Conservation (phyloP, 2,888 invertebrate genomes). For the Drosophila ezoana region DNA sequence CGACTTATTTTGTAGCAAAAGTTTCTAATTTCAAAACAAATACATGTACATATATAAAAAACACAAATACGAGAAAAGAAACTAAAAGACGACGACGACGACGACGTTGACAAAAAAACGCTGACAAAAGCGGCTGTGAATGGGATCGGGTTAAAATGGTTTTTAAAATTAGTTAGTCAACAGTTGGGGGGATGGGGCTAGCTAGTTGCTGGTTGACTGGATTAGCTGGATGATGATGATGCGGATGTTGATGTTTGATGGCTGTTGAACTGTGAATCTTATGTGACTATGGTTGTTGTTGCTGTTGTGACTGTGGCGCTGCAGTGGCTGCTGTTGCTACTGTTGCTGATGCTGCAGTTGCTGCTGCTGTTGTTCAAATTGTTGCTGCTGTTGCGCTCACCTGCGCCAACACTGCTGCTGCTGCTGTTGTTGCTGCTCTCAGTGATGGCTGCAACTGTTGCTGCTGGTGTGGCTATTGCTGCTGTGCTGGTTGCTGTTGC, state of each 20-base stretch:
- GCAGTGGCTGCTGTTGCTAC: constrained; percentile 41
- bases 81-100: constrained; percentile 43
- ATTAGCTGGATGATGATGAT: constrained; percentile 19
- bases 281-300: constrained; percentile 52
- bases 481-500: constrained; percentile 10
- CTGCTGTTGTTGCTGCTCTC: constrained; percentile 18
- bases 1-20: constrained; percentile 40
- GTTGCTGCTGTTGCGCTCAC: constrained; percentile 55
- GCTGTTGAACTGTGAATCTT: constrained; percentile 44
- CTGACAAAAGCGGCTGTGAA: constrained; percentile 41
- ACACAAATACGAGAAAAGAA: constrained; percentile 7
- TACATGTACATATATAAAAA: constrained; percentile 19
- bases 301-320: constrained; percentile 35
- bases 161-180: constrained; percentile 37
- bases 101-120: constrained; percentile 31
- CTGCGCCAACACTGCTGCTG: constrained; percentile 40
- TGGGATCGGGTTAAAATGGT: constrained; percentile 10
- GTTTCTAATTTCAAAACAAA: constrained; percentile 15
- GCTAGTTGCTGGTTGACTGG: constrained; percentile 7
- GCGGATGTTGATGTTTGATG: constrained; percentile 13
- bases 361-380: constrained; percentile 33
- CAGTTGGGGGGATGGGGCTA: constrained; percentile 3
- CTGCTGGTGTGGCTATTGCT: constrained; percentile 6
- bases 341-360: constrained; percentile 20
- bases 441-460: constrained; percentile 27